Conservation (phyloP, 1,140 invertebrate species). For the Spodoptera litura region DNA sequence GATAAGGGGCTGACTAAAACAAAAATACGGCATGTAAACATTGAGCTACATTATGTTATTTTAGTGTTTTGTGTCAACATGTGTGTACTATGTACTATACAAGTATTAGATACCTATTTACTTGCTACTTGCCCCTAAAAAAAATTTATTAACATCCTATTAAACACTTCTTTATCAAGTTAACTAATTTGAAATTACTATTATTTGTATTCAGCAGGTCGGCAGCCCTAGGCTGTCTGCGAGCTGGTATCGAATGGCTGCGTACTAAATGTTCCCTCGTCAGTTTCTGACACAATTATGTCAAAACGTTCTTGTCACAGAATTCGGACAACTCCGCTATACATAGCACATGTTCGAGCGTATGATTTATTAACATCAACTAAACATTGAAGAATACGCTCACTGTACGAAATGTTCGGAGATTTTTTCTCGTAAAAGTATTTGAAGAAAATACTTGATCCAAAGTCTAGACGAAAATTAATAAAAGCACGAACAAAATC, state of each 20-base stretch:
- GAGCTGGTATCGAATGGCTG: slow-evolving; percentile 14
- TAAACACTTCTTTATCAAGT: not conserved
- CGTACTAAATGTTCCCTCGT: not conserved
- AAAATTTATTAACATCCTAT: not conserved
- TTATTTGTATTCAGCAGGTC: not conserved
- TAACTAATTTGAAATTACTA: not conserved
- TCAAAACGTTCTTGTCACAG: slow-evolving; percentile 33
- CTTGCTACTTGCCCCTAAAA: too few species aligned
- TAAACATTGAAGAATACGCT: not conserved
- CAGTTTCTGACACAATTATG: slow-evolving; percentile 35
- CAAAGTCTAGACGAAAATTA: not conserved
- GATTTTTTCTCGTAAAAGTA: not conserved
- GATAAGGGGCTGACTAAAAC: too few species aligned
- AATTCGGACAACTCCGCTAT: slow-evolving; percentile 30
- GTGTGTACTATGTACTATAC: too few species aligned
- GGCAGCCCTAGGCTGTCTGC: not conserved
- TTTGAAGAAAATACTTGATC: not conserved
- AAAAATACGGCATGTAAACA: too few species aligned
- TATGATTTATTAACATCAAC: slow-evolving; percentile 39
- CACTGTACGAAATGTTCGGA: not conserved
- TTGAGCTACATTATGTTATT: too few species aligned
- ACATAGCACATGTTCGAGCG: slow-evolving; percentile 23
- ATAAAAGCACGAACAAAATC: not conserved
- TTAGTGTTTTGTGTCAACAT: too few species aligned
- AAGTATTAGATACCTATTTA: too few species aligned